phyloP scores from a whole-genome alignment of 2,888 invertebrate species.

The Resseliella maxima region DNA sequence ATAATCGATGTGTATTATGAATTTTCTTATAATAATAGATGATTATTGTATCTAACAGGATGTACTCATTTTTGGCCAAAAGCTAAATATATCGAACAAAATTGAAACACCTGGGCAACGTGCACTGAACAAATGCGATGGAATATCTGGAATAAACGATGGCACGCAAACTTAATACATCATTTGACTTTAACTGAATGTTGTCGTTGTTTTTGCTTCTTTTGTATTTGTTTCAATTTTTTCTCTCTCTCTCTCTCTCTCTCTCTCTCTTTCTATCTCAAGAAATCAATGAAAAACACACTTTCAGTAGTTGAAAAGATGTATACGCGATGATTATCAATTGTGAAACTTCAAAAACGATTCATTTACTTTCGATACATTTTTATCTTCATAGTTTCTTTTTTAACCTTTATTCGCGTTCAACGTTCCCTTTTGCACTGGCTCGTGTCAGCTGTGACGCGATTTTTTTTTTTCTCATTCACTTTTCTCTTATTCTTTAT shows the following conservation, averaged over 20 bases:
- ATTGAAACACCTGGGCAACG: no score
- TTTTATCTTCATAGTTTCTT: neutral
- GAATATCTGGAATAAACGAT: neutral
- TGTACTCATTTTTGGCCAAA: no score
- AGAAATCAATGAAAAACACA: neutral
- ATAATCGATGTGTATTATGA: no score
- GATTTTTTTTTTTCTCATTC: neutral
- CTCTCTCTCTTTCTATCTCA: no score
- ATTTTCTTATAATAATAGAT: no score
- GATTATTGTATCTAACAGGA: no score
- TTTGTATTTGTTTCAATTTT: no score
- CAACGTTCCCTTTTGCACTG: neutral
- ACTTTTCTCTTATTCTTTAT: neutral
- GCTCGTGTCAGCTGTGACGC: neutral
- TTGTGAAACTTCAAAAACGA: conserved; percentile 4
- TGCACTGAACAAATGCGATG: neutral
- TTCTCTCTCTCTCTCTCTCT: no score
- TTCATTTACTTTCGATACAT: neutral
- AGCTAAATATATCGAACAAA: no score
- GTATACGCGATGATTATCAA: neutral
- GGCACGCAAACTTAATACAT: neutral
- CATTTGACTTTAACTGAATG: conserved; percentile 22
- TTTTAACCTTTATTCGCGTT: neutral
- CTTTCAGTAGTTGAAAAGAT: neutral
- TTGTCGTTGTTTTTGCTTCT: neutral